phyloP scores from a whole-genome alignment of 2,797 vertebrate genomes.

The Poeciliopsis infans region DNA sequence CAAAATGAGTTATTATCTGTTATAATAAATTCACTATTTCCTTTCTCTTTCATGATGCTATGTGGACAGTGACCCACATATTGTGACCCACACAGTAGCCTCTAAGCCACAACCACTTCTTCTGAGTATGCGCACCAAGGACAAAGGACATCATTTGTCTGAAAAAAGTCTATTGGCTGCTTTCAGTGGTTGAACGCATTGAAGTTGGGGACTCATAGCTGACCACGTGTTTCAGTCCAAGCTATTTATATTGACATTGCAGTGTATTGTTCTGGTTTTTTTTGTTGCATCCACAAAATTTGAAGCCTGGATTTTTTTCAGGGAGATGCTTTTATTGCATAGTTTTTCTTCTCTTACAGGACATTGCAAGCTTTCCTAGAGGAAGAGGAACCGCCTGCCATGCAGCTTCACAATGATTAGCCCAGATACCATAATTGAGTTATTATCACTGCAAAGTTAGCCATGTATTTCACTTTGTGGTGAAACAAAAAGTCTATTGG shows the following conservation, averaged over 20 bases:
- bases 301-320: neutral
- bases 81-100: neutral
- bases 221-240: neutral
- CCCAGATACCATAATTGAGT: neutral
- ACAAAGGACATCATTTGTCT: neutral
- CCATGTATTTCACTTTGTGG: neutral
- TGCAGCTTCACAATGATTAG: neutral
- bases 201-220: neutral
- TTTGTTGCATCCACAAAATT: neutral
- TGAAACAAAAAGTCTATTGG: constrained; percentile 8
- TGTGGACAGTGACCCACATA: neutral
- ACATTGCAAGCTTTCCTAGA: neutral
- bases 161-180: neutral
- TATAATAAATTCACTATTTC: too few relatives aligned
- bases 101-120: neutral
- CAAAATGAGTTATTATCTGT: neutral
- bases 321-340: neutral
- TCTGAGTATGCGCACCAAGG: neutral
- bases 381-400: neutral
- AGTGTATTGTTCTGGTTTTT: neutral
- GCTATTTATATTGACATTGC: neutral
- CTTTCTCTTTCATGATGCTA: too few relatives aligned
- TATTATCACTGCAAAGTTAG: too few relatives aligned
- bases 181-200: neutral
- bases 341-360: neutral